Evolutionary conservation across 92 coral and sea anemone genomes (phyloP).

Genomic region (Palythoa grandis): DNA sequence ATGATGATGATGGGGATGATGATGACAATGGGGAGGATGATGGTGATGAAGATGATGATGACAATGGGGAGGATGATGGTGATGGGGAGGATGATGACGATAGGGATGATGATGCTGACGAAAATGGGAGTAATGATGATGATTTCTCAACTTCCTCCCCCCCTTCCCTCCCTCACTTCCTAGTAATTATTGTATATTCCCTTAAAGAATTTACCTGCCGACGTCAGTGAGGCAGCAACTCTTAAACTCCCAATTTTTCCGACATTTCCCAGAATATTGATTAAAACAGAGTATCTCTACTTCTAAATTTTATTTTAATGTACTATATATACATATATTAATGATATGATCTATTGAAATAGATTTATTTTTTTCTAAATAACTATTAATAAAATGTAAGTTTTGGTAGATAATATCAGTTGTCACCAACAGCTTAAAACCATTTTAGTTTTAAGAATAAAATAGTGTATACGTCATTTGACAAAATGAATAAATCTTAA

Average conservation of each 20-base stretch:
- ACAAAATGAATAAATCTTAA: constrained; percentile 5
- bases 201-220: neutral
- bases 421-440: neutral
- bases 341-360: constrained; percentile 14
- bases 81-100: too few species aligned
- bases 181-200: too few species aligned
- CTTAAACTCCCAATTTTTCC: neutral
- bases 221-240: neutral
- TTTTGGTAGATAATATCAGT: constrained; percentile 9
- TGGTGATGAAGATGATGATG: too few species aligned
- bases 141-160: too few species aligned
- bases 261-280: too few species aligned
- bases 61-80: too few species aligned
- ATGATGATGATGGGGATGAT: too few species aligned
- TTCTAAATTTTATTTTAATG: neutral
- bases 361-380: constrained; percentile 28
- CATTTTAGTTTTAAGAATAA: neutral
- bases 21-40: too few species aligned
- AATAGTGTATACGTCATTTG: constrained; percentile 1
- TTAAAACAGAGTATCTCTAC: neutral
- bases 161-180: too few species aligned
- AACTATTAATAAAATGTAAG: neutral
- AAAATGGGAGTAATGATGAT: too few species aligned
- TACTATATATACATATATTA: constrained; percentile 23
- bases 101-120: too few species aligned